Evolutionary conservation across 1,140 invertebrate species (phyloP).

Genomic region (Drosophila micromelanica): DNA sequence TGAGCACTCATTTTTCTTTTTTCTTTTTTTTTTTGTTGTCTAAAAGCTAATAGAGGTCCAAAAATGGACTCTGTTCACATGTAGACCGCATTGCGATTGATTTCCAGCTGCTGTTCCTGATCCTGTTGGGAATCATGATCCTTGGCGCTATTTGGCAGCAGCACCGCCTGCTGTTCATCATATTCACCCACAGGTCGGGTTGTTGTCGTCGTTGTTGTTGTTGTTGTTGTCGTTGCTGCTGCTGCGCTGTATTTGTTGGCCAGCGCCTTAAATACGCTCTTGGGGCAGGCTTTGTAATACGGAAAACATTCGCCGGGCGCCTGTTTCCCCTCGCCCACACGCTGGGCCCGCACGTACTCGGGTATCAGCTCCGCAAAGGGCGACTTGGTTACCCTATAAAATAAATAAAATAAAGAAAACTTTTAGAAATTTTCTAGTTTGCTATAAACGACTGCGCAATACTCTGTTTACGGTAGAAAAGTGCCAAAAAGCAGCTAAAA

Average conservation of each 20-base stretch:
- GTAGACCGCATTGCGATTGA: constrained; percentile 48
- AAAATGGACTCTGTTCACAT: constrained; percentile 49
- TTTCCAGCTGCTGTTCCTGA: constrained; percentile 1
- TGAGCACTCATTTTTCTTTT: constrained; percentile 54
- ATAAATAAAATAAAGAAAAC: constrained; percentile 42
- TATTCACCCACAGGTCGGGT: constrained; percentile 61
- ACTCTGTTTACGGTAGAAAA: background rate
- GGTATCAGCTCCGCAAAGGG: constrained; percentile 89
- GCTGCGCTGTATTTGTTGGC: constrained; percentile 87
- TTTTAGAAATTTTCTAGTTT: no score
- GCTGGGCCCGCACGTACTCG: constrained; percentile 92
- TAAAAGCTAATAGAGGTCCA: constrained; percentile 55
- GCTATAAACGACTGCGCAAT: no score
- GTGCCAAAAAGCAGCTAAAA: no score
- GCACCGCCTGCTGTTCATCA: constrained; percentile 66
- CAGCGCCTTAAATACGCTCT: constrained; percentile 89
- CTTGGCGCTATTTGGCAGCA: constrained; percentile 48
- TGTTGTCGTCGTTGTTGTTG: constrained; percentile 39
- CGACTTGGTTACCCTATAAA: constrained; percentile 90
- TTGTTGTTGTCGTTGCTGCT: constrained; percentile 1
- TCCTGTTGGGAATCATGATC: background rate
- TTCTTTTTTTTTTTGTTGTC: background rate
- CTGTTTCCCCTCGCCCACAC: constrained; percentile 87
- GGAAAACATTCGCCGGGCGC: constrained; percentile 92
- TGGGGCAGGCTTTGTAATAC: constrained; percentile 92